Base-by-base conservation (phyloP, 2,797 vertebrate species). In the Centropyge bicolor region DNA sequence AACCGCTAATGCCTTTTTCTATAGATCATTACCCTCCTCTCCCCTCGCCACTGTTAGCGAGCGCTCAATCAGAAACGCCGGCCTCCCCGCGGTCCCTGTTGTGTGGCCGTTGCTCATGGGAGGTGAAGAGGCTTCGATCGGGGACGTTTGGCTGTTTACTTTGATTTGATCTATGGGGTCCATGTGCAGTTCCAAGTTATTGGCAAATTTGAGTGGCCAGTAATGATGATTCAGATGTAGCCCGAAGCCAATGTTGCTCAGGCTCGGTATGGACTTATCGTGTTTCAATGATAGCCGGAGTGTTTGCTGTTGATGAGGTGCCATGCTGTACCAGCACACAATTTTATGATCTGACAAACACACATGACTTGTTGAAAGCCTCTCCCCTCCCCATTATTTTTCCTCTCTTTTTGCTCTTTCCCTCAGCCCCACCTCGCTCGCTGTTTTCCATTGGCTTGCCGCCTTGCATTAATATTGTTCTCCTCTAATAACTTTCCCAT, bases 21-120 rank as follows among this genome's bases (percentile, higher is more conserved):
- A 89, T 91, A 93, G 92, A 91, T 92, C 92, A 93, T 94, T 94
- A 94, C 89, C 91, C 88, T 71, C 63, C 82, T 86, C 78, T 89
- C 69, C 80, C 89, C 87, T 74, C 57, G 16, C 79, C 76, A 82
- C 89, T 85, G 88, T 91, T 91, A 86, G 91, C 65, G 36, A 92
- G 85, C 89, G 87, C 86, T 94, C 93, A 88, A 86, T 94, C 92
- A 91, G 91, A 90, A 90, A 90, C 16, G 70, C 81, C 12, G 51
- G 83, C 76, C 70, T 72, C 80, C 76, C 72, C 8, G 20, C 10
- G 64, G 87, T 78, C 83, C 82, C 77, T 13, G 78, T 70, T 88
- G 80, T 85, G 89, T 81, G 89, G 82, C 78, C 43, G 62, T 17
- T 45, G 88, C 85, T 85, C 89, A 74, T n/a, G 71, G 84, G 82